Percentiles rank a stretch among this genome's conserved stretches.
These are phyloP conservation scores for Luffia ferchaultella DNA, from an alignment of 2,888 invertebrate genomes.

Conservation along the genomic window DNA sequence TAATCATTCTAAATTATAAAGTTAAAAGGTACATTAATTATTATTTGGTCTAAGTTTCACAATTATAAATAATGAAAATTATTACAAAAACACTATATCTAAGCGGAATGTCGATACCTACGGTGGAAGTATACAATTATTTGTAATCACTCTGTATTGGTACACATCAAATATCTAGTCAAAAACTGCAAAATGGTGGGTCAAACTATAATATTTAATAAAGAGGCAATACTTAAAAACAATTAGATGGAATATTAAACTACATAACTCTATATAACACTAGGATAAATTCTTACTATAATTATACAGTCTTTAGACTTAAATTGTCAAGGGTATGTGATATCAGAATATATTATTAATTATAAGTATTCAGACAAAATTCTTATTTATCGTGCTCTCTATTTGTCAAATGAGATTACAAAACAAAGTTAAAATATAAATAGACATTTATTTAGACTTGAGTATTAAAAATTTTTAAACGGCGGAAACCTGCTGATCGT, in stretches of 20 bases:
- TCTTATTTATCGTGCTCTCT: conserved; percentile 47
- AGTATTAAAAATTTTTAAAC: conserved; percentile 43
- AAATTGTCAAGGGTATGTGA: conserved; percentile 54
- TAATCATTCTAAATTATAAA: conserved; percentile 49
- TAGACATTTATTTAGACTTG: conserved; percentile 51
- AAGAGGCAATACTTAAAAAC: conserved; percentile 40
- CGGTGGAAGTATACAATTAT: conserved; percentile 24
- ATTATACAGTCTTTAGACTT: conserved; percentile 66
- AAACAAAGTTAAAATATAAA: conserved; percentile 47
- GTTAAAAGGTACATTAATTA: conserved; percentile 66
- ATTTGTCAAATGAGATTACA: conserved; percentile 60
- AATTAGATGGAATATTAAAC: conserved; percentile 8
- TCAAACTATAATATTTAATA: conserved; percentile 34
- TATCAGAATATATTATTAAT: too few relatives aligned
- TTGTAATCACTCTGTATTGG: conserved; percentile 26
- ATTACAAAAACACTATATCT: conserved; percentile 55
- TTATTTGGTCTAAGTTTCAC: conserved; percentile 67
- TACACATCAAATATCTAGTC: conserved; percentile 54
- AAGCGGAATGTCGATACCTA: conserved; percentile 61
- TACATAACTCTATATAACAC: conserved; percentile 60
- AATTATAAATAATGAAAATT: conserved; percentile 54
- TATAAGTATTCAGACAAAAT: conserved; percentile 34
- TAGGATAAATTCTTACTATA: conserved; percentile 49
- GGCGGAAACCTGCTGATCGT: conserved; percentile 61
- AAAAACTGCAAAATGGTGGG: conserved; percentile 65